A percentile compares a stretch with the other conserved stretches of the same genome.
Conservation (phyloP, 2,113 vertebrate genomes). For the Centrocercus urophasianus region DNA sequence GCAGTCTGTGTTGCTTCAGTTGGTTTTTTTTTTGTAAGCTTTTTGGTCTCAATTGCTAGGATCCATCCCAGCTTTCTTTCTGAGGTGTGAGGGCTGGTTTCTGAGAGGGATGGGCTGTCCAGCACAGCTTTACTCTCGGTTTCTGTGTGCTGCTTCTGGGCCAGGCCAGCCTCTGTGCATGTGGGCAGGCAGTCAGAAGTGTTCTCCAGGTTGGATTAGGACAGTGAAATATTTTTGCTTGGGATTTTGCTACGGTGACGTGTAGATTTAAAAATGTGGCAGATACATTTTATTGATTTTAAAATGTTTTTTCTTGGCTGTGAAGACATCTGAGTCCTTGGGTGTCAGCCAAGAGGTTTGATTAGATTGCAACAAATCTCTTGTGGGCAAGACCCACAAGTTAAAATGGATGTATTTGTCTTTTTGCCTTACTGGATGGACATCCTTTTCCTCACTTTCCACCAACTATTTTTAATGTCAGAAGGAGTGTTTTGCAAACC, state of each 20-base stretch:
- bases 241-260: background rate
- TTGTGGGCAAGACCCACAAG: background rate
- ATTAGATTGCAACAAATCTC: background rate
- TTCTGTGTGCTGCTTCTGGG: background rate
- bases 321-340: background rate
- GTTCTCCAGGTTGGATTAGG: background rate
- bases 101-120: background rate
- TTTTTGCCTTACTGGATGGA: background rate
- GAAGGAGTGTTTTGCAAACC: background rate
- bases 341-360: background rate
- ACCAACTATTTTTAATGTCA: background rate
- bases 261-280: background rate
- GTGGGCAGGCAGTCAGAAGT: background rate
- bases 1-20: background rate
- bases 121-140: rapidly evolving
- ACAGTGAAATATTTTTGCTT: background rate
- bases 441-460: background rate
- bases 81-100: too few species aligned
- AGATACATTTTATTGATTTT: background rate
- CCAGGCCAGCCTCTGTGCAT: rapidly evolving
- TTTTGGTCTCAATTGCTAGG: background rate
- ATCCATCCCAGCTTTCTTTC: background rate
- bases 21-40: background rate
- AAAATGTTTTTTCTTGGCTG: background rate
- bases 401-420: background rate